phyloP scores from a whole-genome alignment of 2,888 invertebrate genomes.

The Abrostola tripartita region DNA sequence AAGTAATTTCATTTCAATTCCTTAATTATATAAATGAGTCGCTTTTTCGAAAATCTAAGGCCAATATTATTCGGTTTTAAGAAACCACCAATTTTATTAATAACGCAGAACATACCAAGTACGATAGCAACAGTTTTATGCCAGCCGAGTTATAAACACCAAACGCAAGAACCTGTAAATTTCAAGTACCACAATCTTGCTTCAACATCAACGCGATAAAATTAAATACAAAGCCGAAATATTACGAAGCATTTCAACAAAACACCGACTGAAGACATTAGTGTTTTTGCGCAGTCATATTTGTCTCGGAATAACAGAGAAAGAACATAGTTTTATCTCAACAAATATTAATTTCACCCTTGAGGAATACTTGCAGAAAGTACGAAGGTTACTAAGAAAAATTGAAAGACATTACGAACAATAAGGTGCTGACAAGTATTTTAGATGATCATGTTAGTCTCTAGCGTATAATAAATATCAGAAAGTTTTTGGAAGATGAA shows the following conservation, averaged over 20 bases:
- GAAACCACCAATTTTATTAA: too few species aligned
- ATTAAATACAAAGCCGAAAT: not conserved
- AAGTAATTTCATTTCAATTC: too few species aligned
- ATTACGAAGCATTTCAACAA: not conserved
- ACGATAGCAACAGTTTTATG: too few species aligned
- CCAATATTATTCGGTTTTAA: too few species aligned
- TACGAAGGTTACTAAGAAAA: slow-evolving; percentile 38
- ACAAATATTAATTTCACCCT: slow-evolving; percentile 49
- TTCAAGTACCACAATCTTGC: not conserved
- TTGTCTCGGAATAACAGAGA: slow-evolving; percentile 32
- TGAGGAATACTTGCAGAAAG: slow-evolving; percentile 29
- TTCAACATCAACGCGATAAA: not conserved
- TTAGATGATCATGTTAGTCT: slow-evolving; percentile 44
- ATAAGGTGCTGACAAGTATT: slow-evolving; percentile 49
- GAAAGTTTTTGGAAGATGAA: slow-evolving; percentile 40
- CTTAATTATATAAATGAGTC: too few species aligned
- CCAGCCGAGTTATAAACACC: too few species aligned
- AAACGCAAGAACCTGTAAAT: not conserved
- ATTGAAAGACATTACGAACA: slow-evolving; percentile 39
- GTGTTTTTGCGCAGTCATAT: slow-evolving; percentile 33
- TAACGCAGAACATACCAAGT: too few species aligned
- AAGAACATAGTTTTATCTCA: slow-evolving; percentile 26
- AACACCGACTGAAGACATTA: slow-evolving; percentile 18
- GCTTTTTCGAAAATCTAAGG: too few species aligned
- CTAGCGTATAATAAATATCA: slow-evolving; percentile 45